phyloP scores from a whole-genome alignment of 1,140 invertebrate genomes.

The Wasmannia auropunctata region DNA sequence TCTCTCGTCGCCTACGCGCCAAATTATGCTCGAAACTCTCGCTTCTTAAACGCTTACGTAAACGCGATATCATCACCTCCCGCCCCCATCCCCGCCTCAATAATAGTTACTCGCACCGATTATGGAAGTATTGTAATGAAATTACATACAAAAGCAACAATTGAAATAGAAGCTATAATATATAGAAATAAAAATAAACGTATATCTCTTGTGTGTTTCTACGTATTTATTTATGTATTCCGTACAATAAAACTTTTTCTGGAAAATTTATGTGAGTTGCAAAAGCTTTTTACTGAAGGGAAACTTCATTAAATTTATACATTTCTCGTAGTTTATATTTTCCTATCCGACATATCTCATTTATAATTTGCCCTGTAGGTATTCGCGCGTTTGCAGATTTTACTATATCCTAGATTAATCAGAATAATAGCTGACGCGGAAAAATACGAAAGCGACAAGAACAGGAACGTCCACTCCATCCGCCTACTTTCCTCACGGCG shows the following conservation, averaged over 20 bases:
- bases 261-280: not conserved
- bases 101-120: not conserved
- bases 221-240: not conserved
- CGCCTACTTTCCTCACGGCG: constrained; percentile 12
- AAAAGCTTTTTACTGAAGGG: not conserved
- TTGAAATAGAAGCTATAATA: too few relatives aligned
- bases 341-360: not conserved
- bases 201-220: not conserved
- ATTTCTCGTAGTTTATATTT: not conserved
- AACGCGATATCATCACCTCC: not conserved
- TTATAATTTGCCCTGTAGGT: not conserved
- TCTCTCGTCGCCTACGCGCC: not conserved
- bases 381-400: not conserved
- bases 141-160: not conserved
- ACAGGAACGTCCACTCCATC: constrained; percentile 7
- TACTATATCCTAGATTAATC: not conserved
- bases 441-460: constrained; percentile 30
- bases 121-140: not conserved
- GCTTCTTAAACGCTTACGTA: constrained; percentile 50
- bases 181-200: not conserved
- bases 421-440: constrained; percentile 13
- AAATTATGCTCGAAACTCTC: constrained; percentile 43
- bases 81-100: not conserved
- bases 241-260: not conserved
- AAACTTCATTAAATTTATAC: not conserved